Evolutionary conservation across 2,888 invertebrate species (phyloP).

Genomic region (Ernsta delagoae): DNA sequence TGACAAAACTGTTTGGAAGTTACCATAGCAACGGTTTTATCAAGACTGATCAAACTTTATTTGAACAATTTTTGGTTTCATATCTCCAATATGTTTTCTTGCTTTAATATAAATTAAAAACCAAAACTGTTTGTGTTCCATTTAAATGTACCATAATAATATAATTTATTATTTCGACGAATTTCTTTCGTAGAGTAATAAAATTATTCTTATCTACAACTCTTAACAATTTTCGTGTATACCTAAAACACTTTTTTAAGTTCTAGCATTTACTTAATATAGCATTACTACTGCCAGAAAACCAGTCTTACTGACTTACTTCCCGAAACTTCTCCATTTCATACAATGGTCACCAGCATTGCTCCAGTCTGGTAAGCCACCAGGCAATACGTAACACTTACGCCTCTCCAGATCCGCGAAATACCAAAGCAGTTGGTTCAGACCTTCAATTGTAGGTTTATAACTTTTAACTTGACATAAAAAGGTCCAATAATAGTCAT

Average conservation of each 20-base stretch:
- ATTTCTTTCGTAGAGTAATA: too few species aligned
- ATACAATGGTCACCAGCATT: constrained; percentile 90
- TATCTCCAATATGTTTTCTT: not conserved
- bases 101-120: not conserved
- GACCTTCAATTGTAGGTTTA: constrained; percentile 64
- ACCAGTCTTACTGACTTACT: constrained; percentile 81
- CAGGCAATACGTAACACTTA: constrained; percentile 90
- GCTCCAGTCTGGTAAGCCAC: constrained; percentile 91
- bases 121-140: too few species aligned
- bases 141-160: too few species aligned
- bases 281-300: not conserved
- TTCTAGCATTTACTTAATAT: not conserved
- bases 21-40: constrained; percentile 49
- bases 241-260: not conserved
- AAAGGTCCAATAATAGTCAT: not conserved
- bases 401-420: constrained; percentile 93
- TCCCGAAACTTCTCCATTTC: constrained; percentile 94
- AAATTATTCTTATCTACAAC: too few species aligned
- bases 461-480: not conserved
- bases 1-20: constrained; percentile 52
- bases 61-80: constrained; percentile 17
- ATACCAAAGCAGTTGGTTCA: constrained; percentile 97
- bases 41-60: constrained; percentile 38
- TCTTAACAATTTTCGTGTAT: too few species aligned
- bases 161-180: too few species aligned